These are phyloP conservation scores for Tetropium fuscum DNA, from an alignment of 2,888 invertebrate genomes.

Conservation along the genomic window DNA sequence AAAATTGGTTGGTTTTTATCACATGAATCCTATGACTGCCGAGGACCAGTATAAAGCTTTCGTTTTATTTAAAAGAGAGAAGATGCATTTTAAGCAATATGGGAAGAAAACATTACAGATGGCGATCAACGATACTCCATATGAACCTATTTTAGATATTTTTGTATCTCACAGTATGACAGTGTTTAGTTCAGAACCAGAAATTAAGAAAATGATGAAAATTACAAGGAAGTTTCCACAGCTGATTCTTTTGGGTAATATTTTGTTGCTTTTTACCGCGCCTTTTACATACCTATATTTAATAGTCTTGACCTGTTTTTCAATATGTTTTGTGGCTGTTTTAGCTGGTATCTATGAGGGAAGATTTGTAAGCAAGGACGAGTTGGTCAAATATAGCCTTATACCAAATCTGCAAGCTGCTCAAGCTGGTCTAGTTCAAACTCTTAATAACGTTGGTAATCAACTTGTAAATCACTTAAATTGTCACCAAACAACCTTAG, in stretches of 20 bases:
- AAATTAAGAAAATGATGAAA: conserved; percentile 73
- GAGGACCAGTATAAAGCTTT: conserved; percentile 75
- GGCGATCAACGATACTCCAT: conserved; percentile 77
- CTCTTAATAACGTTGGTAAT: conserved; percentile 75
- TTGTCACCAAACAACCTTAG: conserved; percentile 76
- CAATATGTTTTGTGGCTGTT: too few species aligned
- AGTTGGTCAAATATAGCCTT: conserved; percentile 75
- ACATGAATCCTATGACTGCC: conserved; percentile 77
- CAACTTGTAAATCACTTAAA: conserved; percentile 76
- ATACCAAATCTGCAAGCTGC: conserved; percentile 75
- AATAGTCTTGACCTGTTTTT: too few species aligned
- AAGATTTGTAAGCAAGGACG: conserved; percentile 75
- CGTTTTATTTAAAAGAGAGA: conserved; percentile 73
- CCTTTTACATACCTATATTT: too few species aligned
- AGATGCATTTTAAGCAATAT: conserved; percentile 78
- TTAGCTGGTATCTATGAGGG: conserved; percentile 81
- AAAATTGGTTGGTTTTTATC: conserved; percentile 78
- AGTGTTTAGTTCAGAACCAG: conserved; percentile 78
- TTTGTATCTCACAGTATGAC: conserved; percentile 75
- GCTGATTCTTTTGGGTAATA: conserved; percentile 77
- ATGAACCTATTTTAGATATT: conserved; percentile 74
- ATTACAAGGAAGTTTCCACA: conserved; percentile 79
- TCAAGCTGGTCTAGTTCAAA: conserved; percentile 76
- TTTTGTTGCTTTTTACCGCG: too few species aligned
- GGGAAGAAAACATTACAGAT: conserved; percentile 74